phyloP scores from a whole-genome alignment of 2,113 vertebrate genomes.

The Zosterops borbonicus region DNA sequence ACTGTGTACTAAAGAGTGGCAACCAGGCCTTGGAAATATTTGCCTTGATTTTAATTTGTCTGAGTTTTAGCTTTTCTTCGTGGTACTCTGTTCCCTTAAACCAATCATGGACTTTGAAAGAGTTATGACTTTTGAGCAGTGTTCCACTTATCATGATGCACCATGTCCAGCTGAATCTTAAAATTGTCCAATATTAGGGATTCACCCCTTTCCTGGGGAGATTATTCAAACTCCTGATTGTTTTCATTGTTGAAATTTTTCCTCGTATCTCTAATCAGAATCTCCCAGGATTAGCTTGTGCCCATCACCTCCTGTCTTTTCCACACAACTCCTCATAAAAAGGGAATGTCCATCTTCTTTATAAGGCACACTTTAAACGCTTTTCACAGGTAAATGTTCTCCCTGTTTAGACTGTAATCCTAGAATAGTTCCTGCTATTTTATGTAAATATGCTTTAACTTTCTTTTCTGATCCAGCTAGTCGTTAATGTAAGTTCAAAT shows the following conservation, averaged over 20 bases:
- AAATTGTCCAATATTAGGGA: not conserved
- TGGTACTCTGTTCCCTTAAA: not conserved
- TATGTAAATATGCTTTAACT: not conserved
- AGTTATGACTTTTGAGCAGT: not conserved
- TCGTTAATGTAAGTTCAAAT: not conserved
- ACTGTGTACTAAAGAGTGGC: not conserved
- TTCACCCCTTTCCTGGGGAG: not conserved
- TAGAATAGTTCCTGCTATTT: not conserved
- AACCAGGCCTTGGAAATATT: not conserved
- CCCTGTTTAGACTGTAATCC: not conserved
- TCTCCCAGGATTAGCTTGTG: not conserved
- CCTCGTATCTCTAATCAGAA: not conserved
- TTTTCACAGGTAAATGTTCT: not conserved
- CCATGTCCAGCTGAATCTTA: not conserved
- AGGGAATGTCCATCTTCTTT: not conserved
- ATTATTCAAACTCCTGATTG: not conserved
- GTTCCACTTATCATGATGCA: not conserved
- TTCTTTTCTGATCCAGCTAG: not conserved
- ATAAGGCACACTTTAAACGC: not conserved
- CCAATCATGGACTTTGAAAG: not conserved
- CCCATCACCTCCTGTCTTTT: not conserved
- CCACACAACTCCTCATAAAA: fast-evolving
- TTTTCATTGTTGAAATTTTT: not conserved
- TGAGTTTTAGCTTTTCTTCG: not conserved
- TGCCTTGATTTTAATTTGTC: not conserved